A percentile compares a stretch with the other conserved stretches of the same genome.
phyloP scores from a whole-genome alignment of 1,140 invertebrate species.

The Amphibalanus amphitrite region DNA sequence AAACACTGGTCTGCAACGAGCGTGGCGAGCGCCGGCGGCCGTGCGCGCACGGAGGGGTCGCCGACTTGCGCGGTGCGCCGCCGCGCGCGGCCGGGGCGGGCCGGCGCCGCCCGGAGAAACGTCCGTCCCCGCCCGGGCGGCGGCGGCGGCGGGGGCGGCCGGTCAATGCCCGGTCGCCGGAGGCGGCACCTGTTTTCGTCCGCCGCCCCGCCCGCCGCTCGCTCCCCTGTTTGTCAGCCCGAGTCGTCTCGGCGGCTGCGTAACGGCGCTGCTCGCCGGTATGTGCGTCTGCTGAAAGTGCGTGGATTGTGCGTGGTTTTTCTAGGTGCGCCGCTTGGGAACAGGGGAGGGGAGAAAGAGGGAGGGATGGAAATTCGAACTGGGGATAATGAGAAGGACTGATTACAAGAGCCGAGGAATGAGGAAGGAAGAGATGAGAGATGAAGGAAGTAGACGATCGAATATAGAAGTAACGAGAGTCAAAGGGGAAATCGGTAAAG shows the following conservation, averaged over 20 bases:
- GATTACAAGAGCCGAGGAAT: too few relatives aligned
- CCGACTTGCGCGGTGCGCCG: too few relatives aligned
- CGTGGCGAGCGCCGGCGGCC: neutral
- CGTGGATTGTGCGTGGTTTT: neutral
- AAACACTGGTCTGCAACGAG: constrained; percentile 7
- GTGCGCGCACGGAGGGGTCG: neutral
- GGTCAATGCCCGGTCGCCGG: neutral
- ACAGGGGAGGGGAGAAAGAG: neutral
- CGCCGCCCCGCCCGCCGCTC: too few relatives aligned
- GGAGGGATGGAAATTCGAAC: neutral
- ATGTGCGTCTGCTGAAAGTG: neutral
- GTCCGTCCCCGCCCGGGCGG: neutral
- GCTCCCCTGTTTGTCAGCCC: neutral
- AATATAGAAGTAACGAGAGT: too few relatives aligned
- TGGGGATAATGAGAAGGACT: neutral
- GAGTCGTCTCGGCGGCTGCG: too few relatives aligned
- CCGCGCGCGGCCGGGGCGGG: too few relatives aligned
- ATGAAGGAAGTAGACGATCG: too few relatives aligned
- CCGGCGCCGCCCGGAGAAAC: neutral
- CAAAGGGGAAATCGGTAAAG: too few relatives aligned
- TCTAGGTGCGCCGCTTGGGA: neutral
- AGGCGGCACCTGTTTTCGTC: neutral
- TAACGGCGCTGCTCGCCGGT: neutral
- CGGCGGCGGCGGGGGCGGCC: too few relatives aligned
- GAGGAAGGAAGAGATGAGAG: too few relatives aligned